Conservation (phyloP, 53 echinoderm and acorn worm genomes). For the Crossaster papposus region DNA sequence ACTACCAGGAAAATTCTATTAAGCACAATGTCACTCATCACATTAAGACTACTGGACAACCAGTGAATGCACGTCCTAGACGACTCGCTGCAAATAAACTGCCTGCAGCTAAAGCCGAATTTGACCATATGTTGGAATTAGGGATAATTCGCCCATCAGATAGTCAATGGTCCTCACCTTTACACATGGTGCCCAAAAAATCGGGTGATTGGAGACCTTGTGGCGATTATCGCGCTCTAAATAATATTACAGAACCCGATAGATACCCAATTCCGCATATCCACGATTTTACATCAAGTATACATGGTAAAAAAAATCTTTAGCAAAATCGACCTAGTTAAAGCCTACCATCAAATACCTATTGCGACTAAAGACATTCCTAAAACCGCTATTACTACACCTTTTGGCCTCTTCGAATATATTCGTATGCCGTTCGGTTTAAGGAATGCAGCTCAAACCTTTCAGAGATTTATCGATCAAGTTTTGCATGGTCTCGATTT, state of each 20-base stretch:
- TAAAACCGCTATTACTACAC: constrained; percentile 41
- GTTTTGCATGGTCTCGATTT: constrained; percentile 22
- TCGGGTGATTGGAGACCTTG: too few species aligned
- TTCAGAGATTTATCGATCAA: constrained; percentile 39
- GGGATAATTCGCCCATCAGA: too few species aligned
- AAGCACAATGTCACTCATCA: not conserved
- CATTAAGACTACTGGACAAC: not conserved
- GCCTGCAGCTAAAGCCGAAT: too few species aligned
- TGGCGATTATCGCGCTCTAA: too few species aligned
- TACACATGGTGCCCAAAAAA: too few species aligned
- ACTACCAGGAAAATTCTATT: not conserved
- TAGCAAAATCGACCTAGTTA: constrained; percentile 50
- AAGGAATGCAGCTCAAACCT: constrained; percentile 14
- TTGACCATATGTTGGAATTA: too few species aligned
- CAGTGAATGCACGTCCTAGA: too few species aligned
- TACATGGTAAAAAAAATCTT: constrained; percentile 52
- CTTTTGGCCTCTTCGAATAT: constrained; percentile 31
- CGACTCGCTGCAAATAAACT: too few species aligned
- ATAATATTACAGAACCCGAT: constrained; percentile 38
- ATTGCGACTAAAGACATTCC: not conserved
- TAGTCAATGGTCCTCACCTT: constrained; percentile 2
- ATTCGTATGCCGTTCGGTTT: constrained; percentile 35
- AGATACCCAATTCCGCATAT: constrained; percentile 53
- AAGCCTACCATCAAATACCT: constrained; percentile 50
- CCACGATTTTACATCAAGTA: constrained; percentile 8